Evolutionary conservation across 2,888 invertebrate species (phyloP).

Genomic region (Drosophila mettleri): DNA sequence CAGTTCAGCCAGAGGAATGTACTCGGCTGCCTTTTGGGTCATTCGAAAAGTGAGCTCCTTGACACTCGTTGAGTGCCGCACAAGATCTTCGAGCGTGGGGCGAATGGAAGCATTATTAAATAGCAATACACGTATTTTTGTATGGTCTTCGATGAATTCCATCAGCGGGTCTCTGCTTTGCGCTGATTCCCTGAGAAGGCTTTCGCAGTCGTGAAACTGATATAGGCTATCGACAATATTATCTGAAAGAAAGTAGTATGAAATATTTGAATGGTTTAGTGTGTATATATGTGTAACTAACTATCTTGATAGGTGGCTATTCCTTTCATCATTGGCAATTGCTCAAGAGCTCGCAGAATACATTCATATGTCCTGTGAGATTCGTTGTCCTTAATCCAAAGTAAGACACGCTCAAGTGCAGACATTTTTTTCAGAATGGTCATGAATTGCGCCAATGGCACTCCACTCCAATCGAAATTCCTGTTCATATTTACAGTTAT

Average conservation of each 20-base stretch:
- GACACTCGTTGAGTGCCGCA: slow-evolving; percentile 18
- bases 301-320: slow-evolving; percentile 35
- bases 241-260: slow-evolving; percentile 8
- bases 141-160: slow-evolving; percentile 16
- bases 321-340: slow-evolving; percentile 21
- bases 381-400: slow-evolving; percentile 39
- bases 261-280: neutral
- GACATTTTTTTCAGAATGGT: slow-evolving; percentile 16
- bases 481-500: slow-evolving; percentile 28
- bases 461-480: slow-evolving; percentile 18
- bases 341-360: slow-evolving; percentile 7
- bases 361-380: slow-evolving; percentile 1
- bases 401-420: slow-evolving; percentile 16
- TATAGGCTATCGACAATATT: slow-evolving; percentile 27
- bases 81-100: slow-evolving; percentile 22
- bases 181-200: slow-evolving; percentile 17
- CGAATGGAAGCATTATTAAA: slow-evolving; percentile 24
- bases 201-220: slow-evolving; percentile 12
- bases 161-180: slow-evolving; percentile 23
- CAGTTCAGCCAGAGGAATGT: slow-evolving; percentile 21
- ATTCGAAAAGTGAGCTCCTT: slow-evolving; percentile 25
- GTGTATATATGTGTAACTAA: neutral
- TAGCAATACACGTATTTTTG: slow-evolving; percentile 26
- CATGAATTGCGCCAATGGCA: neutral
- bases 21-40: slow-evolving; percentile 22